phyloP scores from a whole-genome alignment of 2,113 vertebrate genomes.

The Podilymbus podiceps region DNA sequence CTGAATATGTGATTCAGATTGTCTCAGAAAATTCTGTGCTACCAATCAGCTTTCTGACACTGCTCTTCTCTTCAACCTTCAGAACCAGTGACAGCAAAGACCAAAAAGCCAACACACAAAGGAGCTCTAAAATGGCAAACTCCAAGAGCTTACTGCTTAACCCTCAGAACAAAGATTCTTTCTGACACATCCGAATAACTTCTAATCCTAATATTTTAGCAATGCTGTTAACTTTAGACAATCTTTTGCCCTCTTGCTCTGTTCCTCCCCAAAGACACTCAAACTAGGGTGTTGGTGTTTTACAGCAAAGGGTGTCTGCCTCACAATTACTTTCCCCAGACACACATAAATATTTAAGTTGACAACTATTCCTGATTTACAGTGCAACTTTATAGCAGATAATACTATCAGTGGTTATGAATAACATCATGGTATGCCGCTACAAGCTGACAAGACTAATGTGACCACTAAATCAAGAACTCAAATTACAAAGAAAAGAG shows the following conservation, averaged over 20 bases:
- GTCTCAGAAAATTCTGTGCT: conserved; percentile 90
- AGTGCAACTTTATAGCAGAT: conserved; percentile 82
- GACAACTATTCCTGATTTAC: conserved; percentile 83
- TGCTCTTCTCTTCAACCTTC: conserved; percentile 90
- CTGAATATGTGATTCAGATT: conserved; percentile 95
- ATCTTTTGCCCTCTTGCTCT: conserved; percentile 60
- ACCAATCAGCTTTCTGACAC: conserved; percentile 93
- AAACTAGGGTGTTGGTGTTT: conserved; percentile 70
- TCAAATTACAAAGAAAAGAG: conserved; percentile 85
- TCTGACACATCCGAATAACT: conserved; percentile 83
- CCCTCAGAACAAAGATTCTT: conserved; percentile 85
- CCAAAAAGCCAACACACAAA: conserved; percentile 92
- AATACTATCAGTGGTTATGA: conserved; percentile 84
- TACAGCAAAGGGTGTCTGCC: conserved; percentile 77
- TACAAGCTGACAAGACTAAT: conserved; percentile 85
- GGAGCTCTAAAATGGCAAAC: conserved; percentile 85
- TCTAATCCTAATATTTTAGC: conserved; percentile 86
- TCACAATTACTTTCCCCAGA: conserved; percentile 78
- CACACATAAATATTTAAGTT: conserved; percentile 81
- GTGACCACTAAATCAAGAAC: conserved; percentile 84
- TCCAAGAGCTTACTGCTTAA: conserved; percentile 81
- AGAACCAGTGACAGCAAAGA: conserved; percentile 92
- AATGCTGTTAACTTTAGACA: conserved; percentile 77
- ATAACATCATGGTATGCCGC: conserved; percentile 80
- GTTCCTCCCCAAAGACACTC: conserved; percentile 37